Evolutionary conservation across 2,113 vertebrate genomes (phyloP).

Genomic region (Halichoeres trimaculatus): DNA sequence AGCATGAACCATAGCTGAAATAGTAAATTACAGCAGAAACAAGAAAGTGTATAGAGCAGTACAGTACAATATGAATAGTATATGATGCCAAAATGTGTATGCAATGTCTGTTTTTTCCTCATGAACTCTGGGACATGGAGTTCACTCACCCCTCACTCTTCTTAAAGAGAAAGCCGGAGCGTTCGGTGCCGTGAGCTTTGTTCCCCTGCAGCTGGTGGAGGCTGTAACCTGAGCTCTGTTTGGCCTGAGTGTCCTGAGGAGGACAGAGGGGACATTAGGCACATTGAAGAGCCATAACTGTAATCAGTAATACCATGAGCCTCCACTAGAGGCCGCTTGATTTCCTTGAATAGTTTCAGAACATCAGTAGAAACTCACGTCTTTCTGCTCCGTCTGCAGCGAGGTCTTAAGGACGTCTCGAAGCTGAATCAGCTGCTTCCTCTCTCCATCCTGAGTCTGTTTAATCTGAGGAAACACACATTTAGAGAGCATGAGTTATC

Average conservation of each 20-base stretch:
- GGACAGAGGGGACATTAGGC: too few species aligned
- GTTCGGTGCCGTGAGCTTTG: slow-evolving; percentile 95
- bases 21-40: too few species aligned
- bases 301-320: neutral
- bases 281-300: neutral
- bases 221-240: slow-evolving; percentile 92
- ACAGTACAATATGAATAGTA: too few species aligned
- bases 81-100: too few species aligned
- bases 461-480: slow-evolving; percentile 68
- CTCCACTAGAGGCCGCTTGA: neutral
- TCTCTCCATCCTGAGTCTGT: slow-evolving; percentile 93
- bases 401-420: slow-evolving; percentile 92
- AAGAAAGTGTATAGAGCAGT: too few species aligned
- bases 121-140: neutral
- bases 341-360: neutral
- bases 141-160: slow-evolving; percentile 92
- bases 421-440: slow-evolving; percentile 92
- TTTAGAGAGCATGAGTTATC: too few species aligned
- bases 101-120: neutral
- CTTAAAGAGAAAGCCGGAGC: slow-evolving; percentile 90
- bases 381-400: slow-evolving; percentile 93
- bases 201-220: slow-evolving; percentile 98
- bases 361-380: slow-evolving; percentile 81
- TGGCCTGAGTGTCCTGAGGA: slow-evolving; percentile 88
- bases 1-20: too few species aligned